These are phyloP conservation scores for Drosophila nikananu DNA, from an alignment of 1,140 invertebrate genomes.

Conservation along the genomic window DNA sequence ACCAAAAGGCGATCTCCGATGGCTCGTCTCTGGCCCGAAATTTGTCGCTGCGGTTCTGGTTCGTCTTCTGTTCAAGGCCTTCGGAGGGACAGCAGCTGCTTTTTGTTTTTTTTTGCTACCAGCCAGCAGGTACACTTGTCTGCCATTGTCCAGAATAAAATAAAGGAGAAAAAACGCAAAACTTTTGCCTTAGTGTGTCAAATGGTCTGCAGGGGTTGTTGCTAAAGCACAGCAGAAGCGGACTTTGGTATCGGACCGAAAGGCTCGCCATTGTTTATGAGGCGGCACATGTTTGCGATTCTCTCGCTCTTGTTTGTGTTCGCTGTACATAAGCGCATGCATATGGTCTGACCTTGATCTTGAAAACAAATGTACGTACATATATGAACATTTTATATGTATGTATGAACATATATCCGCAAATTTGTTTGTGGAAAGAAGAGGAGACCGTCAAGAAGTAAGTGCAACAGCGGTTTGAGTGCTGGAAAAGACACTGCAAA, in stretches of 20 bases:
- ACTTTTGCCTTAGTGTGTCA: constrained; percentile 71
- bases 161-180: constrained; percentile 4
- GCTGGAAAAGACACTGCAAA: not conserved
- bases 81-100: constrained; percentile 62
- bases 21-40: constrained; percentile 50
- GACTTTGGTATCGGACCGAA: constrained; percentile 17
- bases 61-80: constrained; percentile 70
- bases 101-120: constrained; percentile 51
- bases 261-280: constrained; percentile 64
- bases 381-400: not conserved
- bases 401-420: not conserved
- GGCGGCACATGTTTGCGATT: constrained; percentile 69
- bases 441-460: constrained; percentile 22
- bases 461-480: constrained; percentile 15
- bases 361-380: constrained; percentile 38
- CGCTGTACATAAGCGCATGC: constrained; percentile 46
- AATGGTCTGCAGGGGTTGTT: constrained; percentile 72
- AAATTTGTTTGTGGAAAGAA: constrained; percentile 1
- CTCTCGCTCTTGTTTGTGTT: constrained; percentile 14
- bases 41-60: constrained; percentile 72
- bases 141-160: constrained; percentile 57
- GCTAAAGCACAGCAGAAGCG: constrained; percentile 26
- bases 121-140: constrained; percentile 76
- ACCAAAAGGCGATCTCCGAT: constrained; percentile 45
- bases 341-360: constrained; percentile 79